Evolutionary conservation across 2,888 invertebrate genomes (phyloP).

Genomic region (Amaurobius ferox): DNA sequence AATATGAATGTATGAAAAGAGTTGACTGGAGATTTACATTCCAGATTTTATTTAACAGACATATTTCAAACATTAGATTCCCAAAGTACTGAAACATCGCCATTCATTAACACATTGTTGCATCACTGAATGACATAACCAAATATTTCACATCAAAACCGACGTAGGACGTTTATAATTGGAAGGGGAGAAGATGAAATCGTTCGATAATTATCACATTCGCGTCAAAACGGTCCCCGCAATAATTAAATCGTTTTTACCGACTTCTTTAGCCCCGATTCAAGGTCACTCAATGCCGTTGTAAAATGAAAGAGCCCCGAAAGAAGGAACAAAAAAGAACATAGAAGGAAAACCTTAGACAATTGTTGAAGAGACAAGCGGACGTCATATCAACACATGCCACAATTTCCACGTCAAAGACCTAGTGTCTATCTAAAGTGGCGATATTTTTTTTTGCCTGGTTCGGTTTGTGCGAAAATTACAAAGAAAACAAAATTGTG

Average conservation of each 20-base stretch:
- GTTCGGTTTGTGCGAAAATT: neutral
- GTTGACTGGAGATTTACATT: no score
- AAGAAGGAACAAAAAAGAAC: neutral
- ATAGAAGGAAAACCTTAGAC: slow-evolving; percentile 1
- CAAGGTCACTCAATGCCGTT: neutral
- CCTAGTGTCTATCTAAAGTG: neutral
- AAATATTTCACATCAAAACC: neutral
- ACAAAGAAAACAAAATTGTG: neutral
- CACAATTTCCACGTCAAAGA: slow-evolving; percentile 28
- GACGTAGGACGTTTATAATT: neutral
- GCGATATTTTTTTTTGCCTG: neutral
- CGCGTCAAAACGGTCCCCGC: neutral
- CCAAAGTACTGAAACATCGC: no score
- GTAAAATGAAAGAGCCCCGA: neutral
- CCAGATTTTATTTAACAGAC: slow-evolving; percentile 21
- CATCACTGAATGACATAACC: neutral
- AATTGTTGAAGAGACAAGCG: slow-evolving; percentile 12
- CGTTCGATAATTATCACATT: neutral
- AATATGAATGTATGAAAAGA: no score
- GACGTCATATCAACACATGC: slow-evolving; percentile 18
- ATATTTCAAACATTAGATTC: no score
- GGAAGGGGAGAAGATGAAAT: neutral
- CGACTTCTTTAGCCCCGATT: neutral
- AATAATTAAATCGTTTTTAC: slow-evolving; percentile 9
- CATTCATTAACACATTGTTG: no score